Evolutionary conservation across 2,888 invertebrate genomes (phyloP), one percentile per base, ranked within the genome.

Genomic region (Neria commutata): DNA sequence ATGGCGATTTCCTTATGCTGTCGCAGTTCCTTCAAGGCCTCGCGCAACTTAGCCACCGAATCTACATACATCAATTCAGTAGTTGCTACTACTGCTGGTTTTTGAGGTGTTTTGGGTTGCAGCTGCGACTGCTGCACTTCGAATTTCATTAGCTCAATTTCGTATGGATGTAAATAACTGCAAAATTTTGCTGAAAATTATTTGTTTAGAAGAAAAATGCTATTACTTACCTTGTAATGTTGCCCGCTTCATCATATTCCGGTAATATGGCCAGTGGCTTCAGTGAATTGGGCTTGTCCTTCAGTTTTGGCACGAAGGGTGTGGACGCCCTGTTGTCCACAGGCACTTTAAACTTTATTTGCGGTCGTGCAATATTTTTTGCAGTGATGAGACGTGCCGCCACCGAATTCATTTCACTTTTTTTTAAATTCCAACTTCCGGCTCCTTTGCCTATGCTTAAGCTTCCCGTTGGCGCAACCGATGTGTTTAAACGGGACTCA

Each of bases 81-180:
- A 1, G 88, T 83, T 0, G 86, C 84, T 1, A 92, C 62, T 1
- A 84, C 73, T 0, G 83, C 82, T n/a, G 78, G 75, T 25, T 64
- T 33, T 47, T 83, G 73, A 0, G 84, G 84, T n/a, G 79, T 74
- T 0, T 77, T 78, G 21, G 74, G 79, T 21, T 84, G 70, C 34
- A 92, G 77, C 61, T 87, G 86, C 1, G 56, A 50, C 0, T 80
- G 69, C 0, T 84, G 81, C 0, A 90, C 89, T 29, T 84, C 81
- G 75, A 92, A 94, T 66, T 87, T 83, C 42, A 91, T 87, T 54
- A 98, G 78, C 78, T 98, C 97, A 72, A 86, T 86, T 74, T 91
- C 88, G 79, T 97, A 98, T 0, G 98, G 97, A 83, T 98, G 95
- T 63, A 89, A 87, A 79, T 87, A 93, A 54, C 90, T 23, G 34